Percentiles rank a stretch among this genome's conserved stretches.
Evolutionary conservation across 1,140 invertebrate species (phyloP).

Genomic region (Drosophila sturtevanti): DNA sequence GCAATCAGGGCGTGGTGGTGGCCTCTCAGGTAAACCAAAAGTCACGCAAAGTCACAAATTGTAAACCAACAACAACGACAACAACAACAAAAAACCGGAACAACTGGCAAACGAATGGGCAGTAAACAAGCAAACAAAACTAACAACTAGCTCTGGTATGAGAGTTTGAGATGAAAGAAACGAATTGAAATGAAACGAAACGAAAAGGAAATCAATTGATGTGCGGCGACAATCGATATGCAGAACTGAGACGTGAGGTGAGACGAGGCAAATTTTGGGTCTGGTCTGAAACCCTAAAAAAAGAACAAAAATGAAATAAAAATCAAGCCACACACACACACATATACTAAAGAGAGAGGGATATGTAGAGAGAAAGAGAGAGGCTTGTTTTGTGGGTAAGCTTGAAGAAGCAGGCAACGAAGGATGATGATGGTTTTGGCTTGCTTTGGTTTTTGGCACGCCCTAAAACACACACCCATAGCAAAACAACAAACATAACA

Average conservation of each 20-base stretch:
- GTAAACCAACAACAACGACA: slow-evolving; percentile 22
- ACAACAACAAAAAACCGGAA: not conserved
- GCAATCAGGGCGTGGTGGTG: slow-evolving; percentile 68
- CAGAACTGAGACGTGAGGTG: slow-evolving; percentile 21
- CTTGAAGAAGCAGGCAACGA: slow-evolving; percentile 40
- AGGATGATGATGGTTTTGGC: slow-evolving; percentile 16
- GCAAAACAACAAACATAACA: not conserved
- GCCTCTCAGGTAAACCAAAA: slow-evolving; percentile 62
- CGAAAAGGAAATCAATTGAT: slow-evolving; percentile 79
- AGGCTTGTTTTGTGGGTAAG: slow-evolving; percentile 47
- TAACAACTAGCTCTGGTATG: slow-evolving; percentile 36
- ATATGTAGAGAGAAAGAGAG: not conserved
- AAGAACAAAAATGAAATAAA: slow-evolving; percentile 24
- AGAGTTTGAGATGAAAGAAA: slow-evolving; percentile 2
- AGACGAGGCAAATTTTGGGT: slow-evolving; percentile 7
- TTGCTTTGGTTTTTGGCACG: slow-evolving; percentile 38
- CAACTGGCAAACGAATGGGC: slow-evolving; percentile 12
- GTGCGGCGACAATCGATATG: slow-evolving; percentile 70
- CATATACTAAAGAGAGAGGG: not conserved
- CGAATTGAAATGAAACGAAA: slow-evolving; percentile 30
- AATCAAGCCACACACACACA: slow-evolving; percentile 16
- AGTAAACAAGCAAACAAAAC: slow-evolving; percentile 32
- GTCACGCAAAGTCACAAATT: slow-evolving; percentile 76
- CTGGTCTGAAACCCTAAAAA: slow-evolving; percentile 5
- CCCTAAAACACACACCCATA: slow-evolving; percentile 33